Percentiles rank a stretch among this genome's conserved stretches.
Conservation (phyloP, 2,888 invertebrate species). For the Chouioia cunea region DNA sequence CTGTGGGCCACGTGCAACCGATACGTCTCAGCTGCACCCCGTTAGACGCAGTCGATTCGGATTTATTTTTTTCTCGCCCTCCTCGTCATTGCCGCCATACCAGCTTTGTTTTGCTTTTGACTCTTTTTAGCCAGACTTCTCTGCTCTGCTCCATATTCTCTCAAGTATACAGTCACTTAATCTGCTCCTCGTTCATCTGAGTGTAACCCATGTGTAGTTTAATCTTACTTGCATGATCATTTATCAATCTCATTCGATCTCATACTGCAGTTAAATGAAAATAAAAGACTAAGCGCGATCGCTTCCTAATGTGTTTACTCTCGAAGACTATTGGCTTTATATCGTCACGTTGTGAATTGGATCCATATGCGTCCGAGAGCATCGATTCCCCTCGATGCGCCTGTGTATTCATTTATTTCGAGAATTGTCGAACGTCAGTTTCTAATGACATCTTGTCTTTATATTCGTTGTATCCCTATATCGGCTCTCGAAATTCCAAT, state of each 20-base stretch:
- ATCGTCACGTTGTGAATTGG: conserved; percentile 54
- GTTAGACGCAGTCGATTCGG: conserved; percentile 14
- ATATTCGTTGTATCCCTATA: conserved; percentile 11
- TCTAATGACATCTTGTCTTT: conserved; percentile 34
- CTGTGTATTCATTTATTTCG: conserved; percentile 51
- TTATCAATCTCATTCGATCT: conserved; percentile 3
- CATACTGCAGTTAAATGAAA: conserved; percentile 4
- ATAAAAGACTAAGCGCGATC: conserved; percentile 24
- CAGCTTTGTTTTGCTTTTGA: conserved; percentile 29
- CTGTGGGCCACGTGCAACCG: conserved; percentile 62
- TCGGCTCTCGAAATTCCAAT: conserved; percentile 44
- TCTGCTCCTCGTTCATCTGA: no score
- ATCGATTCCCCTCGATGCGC: conserved; percentile 16
- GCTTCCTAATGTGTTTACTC: conserved; percentile 5
- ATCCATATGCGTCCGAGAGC: conserved; percentile 55
- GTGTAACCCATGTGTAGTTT: no score
- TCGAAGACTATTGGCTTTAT: conserved; percentile 29
- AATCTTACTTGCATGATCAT: conserved; percentile 10
- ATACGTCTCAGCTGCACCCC: conserved; percentile 62
- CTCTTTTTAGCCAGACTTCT: conserved; percentile 1
- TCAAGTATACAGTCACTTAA: conserved; percentile 15
- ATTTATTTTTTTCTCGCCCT: conserved; percentile 46
- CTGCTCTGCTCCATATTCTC: background rate
- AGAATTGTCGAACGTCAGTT: conserved; percentile 47
- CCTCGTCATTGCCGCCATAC: conserved; percentile 33